Base-by-base conservation (phyloP, 2,888 invertebrate genomes). In the Fissipunctia ypsillon region DNA sequence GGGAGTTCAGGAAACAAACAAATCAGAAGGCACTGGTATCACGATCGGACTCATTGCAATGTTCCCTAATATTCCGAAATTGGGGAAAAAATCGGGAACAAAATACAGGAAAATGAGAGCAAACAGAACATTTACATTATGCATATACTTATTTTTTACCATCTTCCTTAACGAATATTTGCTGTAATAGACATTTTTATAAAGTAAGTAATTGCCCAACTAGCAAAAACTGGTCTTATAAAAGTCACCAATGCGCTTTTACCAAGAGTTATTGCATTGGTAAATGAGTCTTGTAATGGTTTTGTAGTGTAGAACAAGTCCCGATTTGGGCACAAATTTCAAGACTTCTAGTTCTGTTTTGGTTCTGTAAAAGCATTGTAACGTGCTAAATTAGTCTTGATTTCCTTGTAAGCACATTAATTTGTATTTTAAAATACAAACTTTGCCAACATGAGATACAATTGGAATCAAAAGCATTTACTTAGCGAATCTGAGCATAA, bases 91-190 rank as follows among this genome's bases (percentile, higher is more conserved):
- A 80, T 81, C 52, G 70, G 50, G 60, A 61, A 65, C 60, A 65
- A 84, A n/a, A 71, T 79, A 81, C 68, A 71, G 50, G 65, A n/a
- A 68, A 81, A 79, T 70, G 50, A 78, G 28, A 71, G 31, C 50
- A 60, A 78, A 50, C 12, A 38, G 41, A 52, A 50, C 48, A 68
- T 83, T 83, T 65, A 12, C 60, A 70, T 70, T 69, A 71, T 50
- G 64, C 67, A 83, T 48, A 0, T 69, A 35, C 35, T 12, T 69
- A 25, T 5, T 64, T 78, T 71, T 65, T 60, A 57, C 28, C 38
- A n/a, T 56, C 9, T 77, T 68, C n/a, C 38, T 52, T 64, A 22
- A 16, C 19, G 38, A 38, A 57, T 0, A 41, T 68, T 66, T 35
- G 14, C 16, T 56, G 9, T 52, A 31, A 61, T 31, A 43, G 12